phyloP scores from a whole-genome alignment of 2,113 vertebrate species.

The Anarhynchus alexandrinus region DNA sequence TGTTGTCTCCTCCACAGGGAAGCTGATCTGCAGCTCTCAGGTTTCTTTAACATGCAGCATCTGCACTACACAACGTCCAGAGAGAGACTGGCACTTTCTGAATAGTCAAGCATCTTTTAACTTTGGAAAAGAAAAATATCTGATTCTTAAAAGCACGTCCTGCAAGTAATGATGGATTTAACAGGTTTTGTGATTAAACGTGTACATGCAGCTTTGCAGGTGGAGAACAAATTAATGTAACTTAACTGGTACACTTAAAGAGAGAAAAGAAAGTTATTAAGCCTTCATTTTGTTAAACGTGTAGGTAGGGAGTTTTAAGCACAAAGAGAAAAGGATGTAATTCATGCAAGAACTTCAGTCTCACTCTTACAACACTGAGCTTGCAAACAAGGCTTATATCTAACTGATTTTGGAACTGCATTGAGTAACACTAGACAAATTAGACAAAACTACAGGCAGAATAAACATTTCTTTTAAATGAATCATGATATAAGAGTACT shows the following conservation, averaged over 20 bases:
- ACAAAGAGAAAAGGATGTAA: neutral
- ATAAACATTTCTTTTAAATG: neutral
- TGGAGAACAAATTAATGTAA: neutral
- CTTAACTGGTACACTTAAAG: neutral
- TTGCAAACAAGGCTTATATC: neutral
- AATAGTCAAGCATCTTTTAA: neutral
- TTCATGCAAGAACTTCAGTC: neutral
- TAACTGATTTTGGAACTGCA: neutral
- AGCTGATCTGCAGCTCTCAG: neutral
- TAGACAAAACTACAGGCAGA: neutral
- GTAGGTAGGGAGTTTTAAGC: neutral
- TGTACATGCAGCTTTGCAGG: neutral
- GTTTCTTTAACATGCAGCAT: slow-evolving; percentile 16
- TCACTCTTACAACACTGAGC: neutral
- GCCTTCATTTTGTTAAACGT: neutral
- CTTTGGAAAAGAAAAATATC: neutral
- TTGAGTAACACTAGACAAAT: neutral
- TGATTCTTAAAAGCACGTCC: neutral
- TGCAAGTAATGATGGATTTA: neutral
- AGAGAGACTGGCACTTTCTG: neutral
- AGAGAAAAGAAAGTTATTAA: neutral
- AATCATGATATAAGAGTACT: neutral
- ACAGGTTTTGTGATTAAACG: neutral
- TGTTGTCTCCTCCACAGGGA: neutral
- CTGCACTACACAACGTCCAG: neutral